phyloP scores from a whole-genome alignment of 2,797 vertebrate species.

The Muscicapa comitata region DNA sequence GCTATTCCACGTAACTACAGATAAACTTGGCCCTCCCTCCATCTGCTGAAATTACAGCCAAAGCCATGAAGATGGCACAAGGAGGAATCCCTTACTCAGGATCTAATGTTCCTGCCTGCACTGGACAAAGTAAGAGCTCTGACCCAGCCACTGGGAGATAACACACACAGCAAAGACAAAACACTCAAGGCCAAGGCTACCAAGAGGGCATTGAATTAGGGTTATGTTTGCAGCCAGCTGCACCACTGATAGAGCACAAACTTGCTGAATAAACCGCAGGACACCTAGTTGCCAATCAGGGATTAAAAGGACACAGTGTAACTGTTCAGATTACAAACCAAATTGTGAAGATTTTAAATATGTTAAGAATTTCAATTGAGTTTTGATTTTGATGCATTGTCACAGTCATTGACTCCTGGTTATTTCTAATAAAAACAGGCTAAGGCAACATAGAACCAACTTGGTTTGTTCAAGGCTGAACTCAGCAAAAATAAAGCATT shows the following conservation, averaged over 20 bases:
- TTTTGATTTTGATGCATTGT: not conserved
- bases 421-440: not conserved
- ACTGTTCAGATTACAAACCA: not conserved
- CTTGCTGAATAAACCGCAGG: not conserved
- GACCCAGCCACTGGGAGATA: not conserved
- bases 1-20: not conserved
- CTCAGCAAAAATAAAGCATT: not conserved
- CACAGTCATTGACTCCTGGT: not conserved
- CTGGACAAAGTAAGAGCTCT: not conserved
- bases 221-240: not conserved
- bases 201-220: not conserved
- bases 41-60: not conserved
- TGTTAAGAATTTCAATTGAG: not conserved
- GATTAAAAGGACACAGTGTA: not conserved
- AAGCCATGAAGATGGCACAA: accelerated
- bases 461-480: conserved; percentile 2
- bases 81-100: not conserved
- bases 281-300: not conserved
- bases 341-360: not conserved
- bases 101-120: not conserved
- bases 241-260: not conserved
- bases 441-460: not conserved
- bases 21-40: not conserved
- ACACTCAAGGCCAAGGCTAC: conserved; percentile 1
- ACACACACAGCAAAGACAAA: not conserved